These are phyloP conservation scores for Caenorhabditis sp. DNA, from an alignment of 2,888 invertebrate species.

Conservation along the genomic window DNA sequence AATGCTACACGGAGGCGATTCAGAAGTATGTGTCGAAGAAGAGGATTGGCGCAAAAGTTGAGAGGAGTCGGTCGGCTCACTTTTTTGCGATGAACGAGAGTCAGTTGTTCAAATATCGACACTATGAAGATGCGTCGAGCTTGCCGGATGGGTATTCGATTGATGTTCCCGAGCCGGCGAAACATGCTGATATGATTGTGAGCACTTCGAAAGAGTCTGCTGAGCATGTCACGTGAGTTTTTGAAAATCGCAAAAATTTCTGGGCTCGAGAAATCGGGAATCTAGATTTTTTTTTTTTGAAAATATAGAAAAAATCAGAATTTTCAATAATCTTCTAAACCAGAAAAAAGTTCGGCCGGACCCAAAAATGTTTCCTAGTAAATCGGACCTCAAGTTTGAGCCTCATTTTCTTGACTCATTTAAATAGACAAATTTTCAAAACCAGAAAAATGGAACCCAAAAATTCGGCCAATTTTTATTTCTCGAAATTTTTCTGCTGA, in stretches of 20 bases:
- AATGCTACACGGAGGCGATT: conserved; percentile 37
- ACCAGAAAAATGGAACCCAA: no score
- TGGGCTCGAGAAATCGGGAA: no score
- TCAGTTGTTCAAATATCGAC: conserved; percentile 37
- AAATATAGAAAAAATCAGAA: no score
- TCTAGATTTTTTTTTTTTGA: no score
- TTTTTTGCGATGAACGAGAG: conserved; percentile 43
- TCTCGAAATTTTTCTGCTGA: no score
- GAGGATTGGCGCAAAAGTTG: conserved; percentile 27
- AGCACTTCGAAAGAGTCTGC: conserved; percentile 10
- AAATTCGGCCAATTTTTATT: no score
- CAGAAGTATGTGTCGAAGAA: conserved; percentile 37
- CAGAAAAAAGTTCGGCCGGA: no score
- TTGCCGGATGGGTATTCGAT: conserved; percentile 35
- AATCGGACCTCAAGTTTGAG: no score
- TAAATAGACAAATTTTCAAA: no score
- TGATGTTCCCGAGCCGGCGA: conserved; percentile 14
- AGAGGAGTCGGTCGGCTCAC: conserved; percentile 30
- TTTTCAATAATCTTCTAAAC: no score
- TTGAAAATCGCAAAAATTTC: neutral
- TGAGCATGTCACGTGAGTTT: neutral
- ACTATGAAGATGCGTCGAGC: conserved; percentile 14
- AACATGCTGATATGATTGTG: conserved; percentile 18
- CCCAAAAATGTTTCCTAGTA: no score
- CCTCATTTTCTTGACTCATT: no score